phyloP scores from a whole-genome alignment of 2,888 invertebrate species.

The Tupiocoris notatus region DNA sequence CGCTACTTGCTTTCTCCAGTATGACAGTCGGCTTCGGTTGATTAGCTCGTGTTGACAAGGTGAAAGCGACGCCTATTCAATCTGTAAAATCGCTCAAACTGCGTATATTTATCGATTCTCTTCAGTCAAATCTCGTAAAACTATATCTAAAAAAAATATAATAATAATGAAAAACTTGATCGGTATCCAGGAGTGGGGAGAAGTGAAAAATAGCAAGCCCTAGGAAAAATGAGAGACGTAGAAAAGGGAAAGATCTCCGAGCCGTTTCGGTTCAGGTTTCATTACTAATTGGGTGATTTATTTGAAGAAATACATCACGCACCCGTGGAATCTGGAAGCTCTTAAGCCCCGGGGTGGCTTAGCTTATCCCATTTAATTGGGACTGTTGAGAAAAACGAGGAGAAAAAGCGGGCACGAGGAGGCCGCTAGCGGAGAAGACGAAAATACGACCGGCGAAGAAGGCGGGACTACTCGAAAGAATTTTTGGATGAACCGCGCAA shows the following conservation, averaged over 20 bases:
- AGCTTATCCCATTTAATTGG: constrained; percentile 27
- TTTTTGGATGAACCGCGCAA: neutral
- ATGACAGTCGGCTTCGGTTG: too few species aligned
- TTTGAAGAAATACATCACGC: constrained; percentile 10
- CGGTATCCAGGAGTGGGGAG: too few species aligned
- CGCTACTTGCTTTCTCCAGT: too few species aligned
- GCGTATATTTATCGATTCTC: too few species aligned
- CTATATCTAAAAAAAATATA: too few species aligned
- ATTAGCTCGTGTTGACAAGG: too few species aligned
- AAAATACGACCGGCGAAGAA: neutral
- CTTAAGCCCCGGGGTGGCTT: neutral
- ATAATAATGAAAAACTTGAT: too few species aligned
- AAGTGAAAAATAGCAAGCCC: neutral
- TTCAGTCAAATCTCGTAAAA: too few species aligned
- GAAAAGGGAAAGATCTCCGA: neutral
- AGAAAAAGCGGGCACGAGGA: neutral
- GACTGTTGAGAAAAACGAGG: neutral
- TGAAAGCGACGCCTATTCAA: too few species aligned
- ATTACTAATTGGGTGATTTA: constrained; percentile 25
- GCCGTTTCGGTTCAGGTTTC: constrained; percentile 2
- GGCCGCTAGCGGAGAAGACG: neutral
- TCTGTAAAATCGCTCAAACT: too few species aligned
- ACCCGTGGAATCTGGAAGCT: neutral
- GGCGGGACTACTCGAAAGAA: neutral
- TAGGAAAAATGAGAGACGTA: neutral